phyloP scores from a whole-genome alignment of 92 coral and sea anemone species.

The Porites divaricata region DNA sequence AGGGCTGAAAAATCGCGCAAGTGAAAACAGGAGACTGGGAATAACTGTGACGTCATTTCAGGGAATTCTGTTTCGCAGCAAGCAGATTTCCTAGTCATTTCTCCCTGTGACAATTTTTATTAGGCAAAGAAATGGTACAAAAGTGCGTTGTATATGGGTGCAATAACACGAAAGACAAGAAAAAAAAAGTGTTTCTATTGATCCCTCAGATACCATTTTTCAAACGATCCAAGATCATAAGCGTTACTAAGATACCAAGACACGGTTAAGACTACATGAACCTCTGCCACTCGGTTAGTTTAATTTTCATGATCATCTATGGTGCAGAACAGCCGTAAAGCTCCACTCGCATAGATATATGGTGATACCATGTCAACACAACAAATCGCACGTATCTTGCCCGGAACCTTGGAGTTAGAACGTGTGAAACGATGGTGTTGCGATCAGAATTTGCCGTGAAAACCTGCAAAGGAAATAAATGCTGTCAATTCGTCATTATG shows the following conservation, averaged over 20 bases:
- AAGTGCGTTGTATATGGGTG: neutral
- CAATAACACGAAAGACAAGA: neutral
- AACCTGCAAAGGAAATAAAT: neutral
- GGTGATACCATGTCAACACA: neutral
- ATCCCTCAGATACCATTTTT: conserved; percentile 4
- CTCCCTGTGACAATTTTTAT: no score
- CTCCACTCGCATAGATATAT: conserved; percentile 23
- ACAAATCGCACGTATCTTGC: neutral
- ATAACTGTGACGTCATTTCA: no score
- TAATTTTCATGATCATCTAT: no score
- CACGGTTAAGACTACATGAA: no score
- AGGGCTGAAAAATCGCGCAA: neutral
- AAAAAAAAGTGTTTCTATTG: neutral
- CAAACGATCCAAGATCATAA: neutral
- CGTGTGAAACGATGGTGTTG: conserved; percentile 4
- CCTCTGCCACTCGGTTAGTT: no score
- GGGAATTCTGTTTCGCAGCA: no score
- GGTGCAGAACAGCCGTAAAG: conserved; percentile 14
- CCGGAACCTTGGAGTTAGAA: neutral
- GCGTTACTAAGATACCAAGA: neutral
- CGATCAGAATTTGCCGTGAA: neutral
- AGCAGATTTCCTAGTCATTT: no score
- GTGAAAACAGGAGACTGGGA: neutral
- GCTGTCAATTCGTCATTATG: no score
- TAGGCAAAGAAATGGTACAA: neutral